Percentiles rank a stretch among this genome's conserved stretches.
Evolutionary conservation across 2,888 invertebrate genomes (phyloP).

Genomic region (Spisula subtruncata): DNA sequence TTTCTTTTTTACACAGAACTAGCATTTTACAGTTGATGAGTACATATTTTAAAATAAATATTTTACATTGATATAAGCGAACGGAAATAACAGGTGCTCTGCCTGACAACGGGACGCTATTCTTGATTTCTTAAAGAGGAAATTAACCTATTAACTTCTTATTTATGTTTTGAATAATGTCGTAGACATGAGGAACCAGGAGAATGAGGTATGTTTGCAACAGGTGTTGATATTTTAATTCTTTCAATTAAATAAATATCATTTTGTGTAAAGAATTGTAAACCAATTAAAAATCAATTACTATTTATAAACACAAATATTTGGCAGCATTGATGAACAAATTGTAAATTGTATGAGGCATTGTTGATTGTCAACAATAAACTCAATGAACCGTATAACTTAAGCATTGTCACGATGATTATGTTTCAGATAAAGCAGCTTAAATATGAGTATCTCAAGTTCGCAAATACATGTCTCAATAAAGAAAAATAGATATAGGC

Average conservation of each 20-base stretch:
- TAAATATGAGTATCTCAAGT: slow-evolving; percentile 50
- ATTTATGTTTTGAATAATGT: slow-evolving; percentile 49
- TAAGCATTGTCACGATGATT: slow-evolving; percentile 42
- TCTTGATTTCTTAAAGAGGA: slow-evolving; percentile 3
- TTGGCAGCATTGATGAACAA: neutral
- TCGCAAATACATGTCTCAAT: neutral
- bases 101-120: slow-evolving; percentile 78
- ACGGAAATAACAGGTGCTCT: slow-evolving; percentile 72
- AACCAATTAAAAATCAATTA: slow-evolving; percentile 46
- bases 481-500: slow-evolving; percentile 2
- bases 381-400: slow-evolving; percentile 31
- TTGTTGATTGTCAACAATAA: slow-evolving; percentile 22
- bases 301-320: slow-evolving; percentile 12
- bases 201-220: slow-evolving; percentile 65
- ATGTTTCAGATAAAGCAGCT: slow-evolving; percentile 59
- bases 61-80: slow-evolving; percentile 64
- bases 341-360: neutral
- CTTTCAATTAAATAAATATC: neutral
- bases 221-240: neutral
- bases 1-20: neutral
- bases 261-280: neutral
- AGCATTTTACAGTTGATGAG: neutral
- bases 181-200: slow-evolving; percentile 71
- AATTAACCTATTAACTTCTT: neutral
- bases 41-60: neutral